Evolutionary conservation across 2,113 vertebrate species (phyloP).

Genomic region (Centrocercus urophasianus): DNA sequence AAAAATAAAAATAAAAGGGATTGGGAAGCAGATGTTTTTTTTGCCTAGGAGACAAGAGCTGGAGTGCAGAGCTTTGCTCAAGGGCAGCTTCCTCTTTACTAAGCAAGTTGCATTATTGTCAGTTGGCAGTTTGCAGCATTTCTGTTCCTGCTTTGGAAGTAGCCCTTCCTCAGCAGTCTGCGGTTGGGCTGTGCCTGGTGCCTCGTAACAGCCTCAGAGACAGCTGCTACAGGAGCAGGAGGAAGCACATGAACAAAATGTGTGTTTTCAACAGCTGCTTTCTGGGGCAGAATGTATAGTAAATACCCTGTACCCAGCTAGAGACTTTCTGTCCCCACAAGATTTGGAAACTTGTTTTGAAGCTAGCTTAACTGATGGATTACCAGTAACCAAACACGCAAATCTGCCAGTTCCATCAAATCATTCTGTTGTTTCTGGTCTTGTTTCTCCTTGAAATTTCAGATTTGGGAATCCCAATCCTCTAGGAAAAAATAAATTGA

Average conservation of each 20-base stretch:
- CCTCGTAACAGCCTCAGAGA: not conserved
- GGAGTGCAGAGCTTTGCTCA: not conserved
- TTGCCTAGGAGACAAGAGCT: not conserved
- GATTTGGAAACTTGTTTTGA: not conserved
- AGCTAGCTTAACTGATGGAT: not conserved
- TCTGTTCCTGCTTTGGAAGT: not conserved
- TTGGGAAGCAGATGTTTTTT: not conserved
- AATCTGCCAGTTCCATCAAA: not conserved
- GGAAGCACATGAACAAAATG: not conserved
- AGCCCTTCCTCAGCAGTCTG: not conserved
- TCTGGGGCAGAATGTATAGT: not conserved
- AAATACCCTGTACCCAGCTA: not conserved
- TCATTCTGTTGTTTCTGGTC: not conserved
- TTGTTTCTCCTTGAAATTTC: not conserved
- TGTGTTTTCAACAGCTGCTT: not conserved
- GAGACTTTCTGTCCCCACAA: not conserved
- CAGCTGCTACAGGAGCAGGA: not conserved
- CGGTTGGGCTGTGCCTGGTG: not conserved
- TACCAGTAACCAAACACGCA: not conserved
- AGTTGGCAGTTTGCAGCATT: not conserved
- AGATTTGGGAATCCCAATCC: not conserved
- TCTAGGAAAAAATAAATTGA: not conserved
- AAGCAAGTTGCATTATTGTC: not conserved
- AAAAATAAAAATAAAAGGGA: not conserved
- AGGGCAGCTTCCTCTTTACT: slow-evolving; percentile 5